Conservation (phyloP, 92 coral and sea anemone species). For the Porites cylindrica region DNA sequence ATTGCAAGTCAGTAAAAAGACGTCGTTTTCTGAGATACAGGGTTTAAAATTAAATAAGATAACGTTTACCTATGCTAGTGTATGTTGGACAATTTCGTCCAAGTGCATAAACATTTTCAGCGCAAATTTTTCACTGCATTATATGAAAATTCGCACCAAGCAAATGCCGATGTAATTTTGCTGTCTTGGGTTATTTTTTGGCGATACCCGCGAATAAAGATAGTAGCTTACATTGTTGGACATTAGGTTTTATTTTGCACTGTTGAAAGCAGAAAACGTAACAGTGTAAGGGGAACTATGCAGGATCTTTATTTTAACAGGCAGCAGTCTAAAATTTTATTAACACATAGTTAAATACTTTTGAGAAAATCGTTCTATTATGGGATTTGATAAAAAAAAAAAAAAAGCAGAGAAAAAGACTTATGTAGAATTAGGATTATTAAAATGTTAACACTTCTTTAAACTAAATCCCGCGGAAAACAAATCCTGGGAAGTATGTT, state of each 20-base stretch:
- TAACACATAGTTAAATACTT: slow-evolving; percentile 18
- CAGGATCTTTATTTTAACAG: neutral
- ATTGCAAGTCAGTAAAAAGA: neutral
- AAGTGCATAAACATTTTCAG: no score
- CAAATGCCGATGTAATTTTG: neutral
- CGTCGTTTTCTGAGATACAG: neutral
- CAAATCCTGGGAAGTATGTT: slow-evolving; percentile 41
- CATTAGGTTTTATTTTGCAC: neutral
- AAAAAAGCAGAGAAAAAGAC: neutral
- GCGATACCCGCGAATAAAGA: neutral
- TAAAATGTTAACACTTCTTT: slow-evolving; percentile 40
- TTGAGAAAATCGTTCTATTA: slow-evolving; percentile 33
- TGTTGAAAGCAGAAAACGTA: neutral
- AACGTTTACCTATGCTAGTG: neutral
- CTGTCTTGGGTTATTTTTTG: neutral
- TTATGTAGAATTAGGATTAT: slow-evolving; percentile 22
- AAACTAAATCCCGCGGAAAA: slow-evolving; percentile 26
- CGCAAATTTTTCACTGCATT: neutral
- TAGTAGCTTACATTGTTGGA: neutral
- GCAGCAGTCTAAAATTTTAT: slow-evolving; percentile 15
- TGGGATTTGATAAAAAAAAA: slow-evolving; percentile 2
- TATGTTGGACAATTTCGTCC: neutral
- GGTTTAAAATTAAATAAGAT: neutral
- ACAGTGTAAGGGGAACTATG: neutral
- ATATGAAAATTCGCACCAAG: neutral